Base-by-base conservation (phyloP, 2,888 invertebrate species). In the Aradus depressus region DNA sequence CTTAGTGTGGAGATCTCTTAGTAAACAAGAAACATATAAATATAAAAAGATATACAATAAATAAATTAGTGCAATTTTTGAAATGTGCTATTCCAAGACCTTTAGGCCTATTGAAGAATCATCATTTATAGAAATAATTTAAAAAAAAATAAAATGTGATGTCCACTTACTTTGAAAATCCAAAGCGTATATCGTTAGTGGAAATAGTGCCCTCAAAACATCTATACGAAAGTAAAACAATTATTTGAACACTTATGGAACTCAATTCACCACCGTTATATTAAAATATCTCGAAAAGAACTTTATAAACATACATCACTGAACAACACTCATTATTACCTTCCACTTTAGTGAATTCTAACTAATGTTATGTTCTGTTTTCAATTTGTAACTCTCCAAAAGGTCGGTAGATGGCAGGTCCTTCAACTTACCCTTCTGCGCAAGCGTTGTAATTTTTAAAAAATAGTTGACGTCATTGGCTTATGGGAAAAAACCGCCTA, bases 301-400 rank as follows among this genome's bases (percentile, higher is more conserved):
- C 26, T n/a, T 19, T 22, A 12, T 3, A 44, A 14, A 4, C 32
- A 44, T 18, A 44, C 28, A 44, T 23, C 45, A 41, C 49, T 23
- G 22, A 18, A 28, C 14, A 42, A 10, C 14, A 42, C 21, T 10
- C 37, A 47, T 37, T 45, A 45, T 45, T 47, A 47, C 47, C 47
- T 47, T 47, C 47, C 47, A 37, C 37, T 47, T 47, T 37, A 18
- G 47, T 38, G 47, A 47, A 47, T 37, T 37, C 47, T 47, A 47
- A 47, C 47, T 47, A 38, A 14, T 38, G 47, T 47, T 47, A 37
- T 47, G 38, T 35, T 47, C 47, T 47, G 47, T 47, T 47, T 47
- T 47, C 47, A 47, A 47, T 47, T 47, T 21, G 23, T 47, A 37
- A 34, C 22, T 47, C 23, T 3, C 25, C 38, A 26, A 19, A 10